These are phyloP conservation scores for Crocuta crocuta DNA, from an alignment of 2,113 vertebrate species.

Conservation along the genomic window DNA sequence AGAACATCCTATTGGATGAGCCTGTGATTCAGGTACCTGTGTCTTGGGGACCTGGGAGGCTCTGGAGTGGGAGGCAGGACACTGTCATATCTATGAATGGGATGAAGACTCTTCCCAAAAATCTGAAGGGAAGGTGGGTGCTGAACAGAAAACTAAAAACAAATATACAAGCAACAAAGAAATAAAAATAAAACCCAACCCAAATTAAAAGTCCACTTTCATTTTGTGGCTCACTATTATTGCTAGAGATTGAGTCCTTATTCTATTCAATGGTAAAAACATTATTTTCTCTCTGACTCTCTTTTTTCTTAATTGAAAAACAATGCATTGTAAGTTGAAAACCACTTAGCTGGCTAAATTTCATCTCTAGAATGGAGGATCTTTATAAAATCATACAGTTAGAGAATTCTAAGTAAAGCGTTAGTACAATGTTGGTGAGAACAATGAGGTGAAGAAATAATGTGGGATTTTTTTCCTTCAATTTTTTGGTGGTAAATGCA, in stretches of 20 bases:
- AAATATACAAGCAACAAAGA: background rate
- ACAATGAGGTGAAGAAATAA: background rate
- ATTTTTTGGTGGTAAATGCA: background rate
- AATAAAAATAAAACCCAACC: background rate
- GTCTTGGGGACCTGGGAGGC: background rate
- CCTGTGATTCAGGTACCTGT: background rate
- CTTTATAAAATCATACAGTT: background rate
- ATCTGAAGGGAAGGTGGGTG: background rate
- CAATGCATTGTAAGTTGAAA: background rate
- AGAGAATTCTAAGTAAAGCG: conserved; percentile 22
- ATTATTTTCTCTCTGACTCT: background rate
- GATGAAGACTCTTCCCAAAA: background rate
- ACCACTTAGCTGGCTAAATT: background rate
- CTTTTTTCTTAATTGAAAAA: background rate
- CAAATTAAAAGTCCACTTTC: background rate
- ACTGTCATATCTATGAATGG: background rate
- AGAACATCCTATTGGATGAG: background rate
- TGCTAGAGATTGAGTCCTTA: background rate
- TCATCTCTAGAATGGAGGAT: background rate
- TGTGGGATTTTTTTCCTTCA: background rate
- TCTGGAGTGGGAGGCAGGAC: background rate
- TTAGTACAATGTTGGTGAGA: background rate
- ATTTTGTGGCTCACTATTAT: background rate
- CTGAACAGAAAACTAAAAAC: background rate
- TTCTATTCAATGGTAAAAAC: background rate